Base-by-base conservation (phyloP, 2,797 vertebrate genomes). In the Coranthus polyacanthus region DNA sequence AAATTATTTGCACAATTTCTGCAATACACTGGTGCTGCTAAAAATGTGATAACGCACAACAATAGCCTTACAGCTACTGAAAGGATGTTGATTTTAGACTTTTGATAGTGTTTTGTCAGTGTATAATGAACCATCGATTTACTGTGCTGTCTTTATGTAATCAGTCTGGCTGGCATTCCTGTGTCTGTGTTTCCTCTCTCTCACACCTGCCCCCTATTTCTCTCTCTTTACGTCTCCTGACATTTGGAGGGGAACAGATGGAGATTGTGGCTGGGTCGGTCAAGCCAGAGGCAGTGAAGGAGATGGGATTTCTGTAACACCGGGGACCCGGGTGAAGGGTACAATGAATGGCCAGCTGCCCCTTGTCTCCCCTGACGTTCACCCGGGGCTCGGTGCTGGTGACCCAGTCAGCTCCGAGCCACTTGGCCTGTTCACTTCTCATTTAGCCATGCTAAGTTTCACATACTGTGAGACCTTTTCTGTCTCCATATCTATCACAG, bases 171-270 rank as follows among this genome's bases (percentile, higher is more conserved):
- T 56, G 50, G 57, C 45, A 10, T 72, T 74, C n/a, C n/a, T 61
- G 20, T n/a, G 12, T 55, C 34, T 44, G 26, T 67, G 65, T 66
- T 41, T 61, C 62, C 58, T 63, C 32, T 53, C 57, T 22, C 49
- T 42, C 50, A 51, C 73, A 69, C 79, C 77, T 74, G 77, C 68
- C 67, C 62, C 51, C 64, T 47, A 49, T 70, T 78, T 77, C 76
- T 71, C 66, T 75, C 76, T 77, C 76, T 71, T 64, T 75, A 68
- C 78, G 54, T 83, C 71, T 82, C 70, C 59, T 83, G 86, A 86
- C 86, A 88, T 89, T 88, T 84, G 52, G 75, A 87, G 67, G 80
- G 75, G 81, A 92, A 88, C 89, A 90, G 90, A 92, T 92, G 88
- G 89, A 84, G 85, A 63, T 69, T 79, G 79, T 80, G 74, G 65